These are phyloP conservation scores for Acanthochromis polyacanthus DNA, from an alignment of 2,113 vertebrate species.

Conservation along the genomic window DNA sequence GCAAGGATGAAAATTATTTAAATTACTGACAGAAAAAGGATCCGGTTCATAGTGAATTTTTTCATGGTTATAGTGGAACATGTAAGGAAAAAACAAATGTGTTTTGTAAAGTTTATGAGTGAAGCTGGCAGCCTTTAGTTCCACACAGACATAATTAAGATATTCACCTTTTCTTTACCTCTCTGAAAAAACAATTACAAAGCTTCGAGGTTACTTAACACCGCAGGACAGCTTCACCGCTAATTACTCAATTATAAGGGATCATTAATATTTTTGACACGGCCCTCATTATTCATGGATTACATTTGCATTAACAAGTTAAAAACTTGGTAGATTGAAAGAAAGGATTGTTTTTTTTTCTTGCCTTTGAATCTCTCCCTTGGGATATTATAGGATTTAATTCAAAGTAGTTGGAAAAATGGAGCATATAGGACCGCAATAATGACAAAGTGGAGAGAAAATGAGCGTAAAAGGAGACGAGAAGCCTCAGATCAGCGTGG, in stretches of 20 bases:
- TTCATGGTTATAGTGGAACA: neutral
- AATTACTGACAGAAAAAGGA: neutral
- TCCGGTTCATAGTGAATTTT: neutral
- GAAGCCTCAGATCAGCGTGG: conserved; percentile 76
- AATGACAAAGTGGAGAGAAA: conserved; percentile 1
- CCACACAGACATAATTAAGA: conserved; percentile 2
- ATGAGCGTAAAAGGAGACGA: conserved; percentile 13
- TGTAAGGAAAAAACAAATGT: neutral
- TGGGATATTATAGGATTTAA: neutral
- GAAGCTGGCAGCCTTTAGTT: neutral
- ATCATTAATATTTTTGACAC: conserved; percentile 56
- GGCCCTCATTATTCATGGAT: conserved; percentile 51
- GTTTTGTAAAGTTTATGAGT: neutral
- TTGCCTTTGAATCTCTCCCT: conserved; percentile 9
- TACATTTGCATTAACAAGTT: conserved; percentile 55
- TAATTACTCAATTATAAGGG: conserved; percentile 47
- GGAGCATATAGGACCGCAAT: neutral
- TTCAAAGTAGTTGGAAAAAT: conserved; percentile 24
- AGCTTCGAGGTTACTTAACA: conserved; percentile 45
- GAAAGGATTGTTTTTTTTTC: neutral
- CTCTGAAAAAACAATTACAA: conserved; percentile 27
- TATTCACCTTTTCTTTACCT: conserved; percentile 5
- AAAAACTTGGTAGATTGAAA: conserved; percentile 24
- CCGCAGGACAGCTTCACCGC: conserved; percentile 23
- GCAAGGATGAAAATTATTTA: neutral